phyloP scores from a whole-genome alignment of 2,113 vertebrate species.

The Osmerus eperlanus region DNA sequence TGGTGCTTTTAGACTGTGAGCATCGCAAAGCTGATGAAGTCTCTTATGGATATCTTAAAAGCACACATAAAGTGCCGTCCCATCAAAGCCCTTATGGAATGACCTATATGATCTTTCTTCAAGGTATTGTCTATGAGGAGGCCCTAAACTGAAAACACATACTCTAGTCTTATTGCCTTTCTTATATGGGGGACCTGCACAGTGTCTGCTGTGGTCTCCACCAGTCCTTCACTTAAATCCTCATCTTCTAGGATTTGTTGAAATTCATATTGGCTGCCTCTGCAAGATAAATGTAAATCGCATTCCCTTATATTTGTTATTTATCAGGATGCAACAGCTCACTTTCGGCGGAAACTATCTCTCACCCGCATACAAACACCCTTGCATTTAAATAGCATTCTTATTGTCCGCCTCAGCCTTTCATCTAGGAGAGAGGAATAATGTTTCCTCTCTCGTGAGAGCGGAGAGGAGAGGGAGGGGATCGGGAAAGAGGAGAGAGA shows the following conservation, averaged over 20 bases:
- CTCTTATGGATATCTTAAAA: neutral
- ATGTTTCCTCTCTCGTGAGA: constrained; percentile 35
- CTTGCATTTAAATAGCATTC: constrained; percentile 57
- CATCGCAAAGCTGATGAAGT: neutral
- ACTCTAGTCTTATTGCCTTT: constrained; percentile 1
- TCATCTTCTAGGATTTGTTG: constrained; percentile 67
- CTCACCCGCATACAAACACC: constrained; percentile 49
- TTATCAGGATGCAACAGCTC: constrained; percentile 60
- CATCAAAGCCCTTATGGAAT: constrained; percentile 1
- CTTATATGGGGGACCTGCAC: constrained; percentile 31
- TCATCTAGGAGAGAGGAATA: constrained; percentile 41
- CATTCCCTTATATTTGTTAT: constrained; percentile 66
- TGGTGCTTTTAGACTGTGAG: too few species aligned
- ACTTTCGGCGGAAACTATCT: constrained; percentile 45
- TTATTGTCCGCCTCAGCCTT: constrained; percentile 49
- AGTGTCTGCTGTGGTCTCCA: constrained; percentile 37
- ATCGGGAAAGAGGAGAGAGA: neutral
- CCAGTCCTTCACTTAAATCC: constrained; percentile 49
- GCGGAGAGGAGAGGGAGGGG: neutral
- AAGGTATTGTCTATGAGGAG: neutral
- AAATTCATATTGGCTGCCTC: constrained; percentile 72
- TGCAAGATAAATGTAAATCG: constrained; percentile 67
- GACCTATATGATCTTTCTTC: neutral
- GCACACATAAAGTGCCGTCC: neutral
- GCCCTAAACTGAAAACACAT: neutral